Percentiles rank a stretch among this genome's conserved stretches.
Evolutionary conservation across 2,113 vertebrate genomes (phyloP).

Genomic region (Mustela nigripes): DNA sequence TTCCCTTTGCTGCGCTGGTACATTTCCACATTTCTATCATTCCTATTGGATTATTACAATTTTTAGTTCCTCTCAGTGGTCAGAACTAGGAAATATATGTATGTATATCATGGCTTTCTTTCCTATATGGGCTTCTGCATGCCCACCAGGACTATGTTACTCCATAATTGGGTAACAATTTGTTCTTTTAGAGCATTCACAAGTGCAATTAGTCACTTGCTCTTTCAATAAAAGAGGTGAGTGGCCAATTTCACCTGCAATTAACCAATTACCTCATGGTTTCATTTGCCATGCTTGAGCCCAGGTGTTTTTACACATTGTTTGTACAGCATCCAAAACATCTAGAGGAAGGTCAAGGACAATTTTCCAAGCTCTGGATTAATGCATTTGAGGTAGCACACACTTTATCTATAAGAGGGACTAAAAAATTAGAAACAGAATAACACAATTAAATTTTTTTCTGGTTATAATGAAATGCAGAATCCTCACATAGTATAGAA

Average conservation of each 20-base stretch:
- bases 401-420: neutral
- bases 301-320: conserved; percentile 49
- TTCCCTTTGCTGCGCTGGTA: neutral
- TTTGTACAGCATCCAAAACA: conserved; percentile 60
- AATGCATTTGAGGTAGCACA: neutral
- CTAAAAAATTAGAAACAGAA: neutral
- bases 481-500: neutral
- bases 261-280: conserved; percentile 71
- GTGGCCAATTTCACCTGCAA: conserved; percentile 72
- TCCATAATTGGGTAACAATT: conserved; percentile 49
- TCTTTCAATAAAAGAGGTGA: conserved; percentile 68
- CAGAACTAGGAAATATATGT: neutral
- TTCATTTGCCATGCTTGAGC: conserved; percentile 28
- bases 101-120: neutral
- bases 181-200: conserved; percentile 60
- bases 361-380: conserved; percentile 5
- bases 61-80: neutral
- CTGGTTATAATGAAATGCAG: neutral
- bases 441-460: neutral
- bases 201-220: conserved; percentile 66
- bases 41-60: neutral
- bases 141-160: neutral
- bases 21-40: neutral
- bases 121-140: neutral
- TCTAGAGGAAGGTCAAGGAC: neutral